These are phyloP conservation scores for Protobothrops flavoviridis DNA, from an alignment of 2,113 vertebrate species.

Conservation along the genomic window DNA sequence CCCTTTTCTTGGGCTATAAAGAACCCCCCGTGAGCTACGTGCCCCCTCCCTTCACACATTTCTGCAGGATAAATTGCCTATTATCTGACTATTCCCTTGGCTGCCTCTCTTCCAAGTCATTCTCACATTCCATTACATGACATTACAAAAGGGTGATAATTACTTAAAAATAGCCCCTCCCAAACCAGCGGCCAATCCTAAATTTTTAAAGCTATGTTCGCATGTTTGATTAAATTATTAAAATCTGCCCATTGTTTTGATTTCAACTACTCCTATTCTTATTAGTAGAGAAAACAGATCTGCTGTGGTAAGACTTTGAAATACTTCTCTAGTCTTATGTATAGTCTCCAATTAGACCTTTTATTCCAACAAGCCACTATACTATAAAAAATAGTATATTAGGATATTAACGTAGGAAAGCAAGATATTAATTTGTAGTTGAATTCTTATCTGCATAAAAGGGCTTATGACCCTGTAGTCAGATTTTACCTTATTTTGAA, in stretches of 20 bases:
- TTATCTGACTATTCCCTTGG: neutral
- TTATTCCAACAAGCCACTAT: slow-evolving; percentile 13
- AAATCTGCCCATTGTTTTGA: neutral
- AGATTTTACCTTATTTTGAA: neutral
- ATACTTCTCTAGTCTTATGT: neutral
- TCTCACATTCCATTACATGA: neutral
- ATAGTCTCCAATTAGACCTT: neutral
- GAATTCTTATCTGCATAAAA: neutral
- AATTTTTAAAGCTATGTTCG: neutral
- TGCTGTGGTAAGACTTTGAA: neutral
- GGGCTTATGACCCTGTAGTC: neutral
- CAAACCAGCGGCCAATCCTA: neutral
- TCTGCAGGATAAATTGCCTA: neutral
- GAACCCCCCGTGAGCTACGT: neutral
- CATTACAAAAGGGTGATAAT: neutral
- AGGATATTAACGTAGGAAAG: neutral
- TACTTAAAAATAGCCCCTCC: neutral
- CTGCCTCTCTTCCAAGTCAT: neutral
- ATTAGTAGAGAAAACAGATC: neutral
- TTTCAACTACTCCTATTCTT: neutral
- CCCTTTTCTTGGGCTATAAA: neutral
- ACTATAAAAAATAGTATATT: too few relatives aligned
- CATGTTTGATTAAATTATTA: neutral
- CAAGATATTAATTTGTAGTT: neutral
- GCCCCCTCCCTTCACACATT: neutral